Conservation (phyloP, 2,888 invertebrate genomes). For the Diaphora mendica region DNA sequence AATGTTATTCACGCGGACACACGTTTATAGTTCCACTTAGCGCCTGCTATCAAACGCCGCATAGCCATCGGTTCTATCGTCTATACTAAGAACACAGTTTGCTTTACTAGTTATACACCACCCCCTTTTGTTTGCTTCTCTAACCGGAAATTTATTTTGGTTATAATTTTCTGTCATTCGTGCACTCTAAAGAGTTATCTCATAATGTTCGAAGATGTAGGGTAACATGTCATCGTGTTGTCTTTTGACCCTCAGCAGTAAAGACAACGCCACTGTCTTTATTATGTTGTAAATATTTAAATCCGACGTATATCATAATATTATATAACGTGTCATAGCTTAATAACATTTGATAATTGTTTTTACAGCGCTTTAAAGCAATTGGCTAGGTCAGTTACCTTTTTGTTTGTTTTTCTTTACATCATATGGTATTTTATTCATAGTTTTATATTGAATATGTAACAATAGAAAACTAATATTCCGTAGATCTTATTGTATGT, state of each 20-base stretch:
- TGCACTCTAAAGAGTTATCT: slow-evolving; percentile 63
- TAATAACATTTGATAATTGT: slow-evolving; percentile 22
- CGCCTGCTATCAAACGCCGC: slow-evolving; percentile 80
- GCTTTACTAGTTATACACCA: slow-evolving; percentile 71
- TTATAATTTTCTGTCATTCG: slow-evolving; percentile 84
- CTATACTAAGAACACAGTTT: slow-evolving; percentile 75
- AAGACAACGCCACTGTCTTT: slow-evolving; percentile 36
- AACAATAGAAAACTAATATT: background rate
- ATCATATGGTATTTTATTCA: background rate
- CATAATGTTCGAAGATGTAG: slow-evolving; percentile 47
- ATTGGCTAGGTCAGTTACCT: slow-evolving; percentile 27
- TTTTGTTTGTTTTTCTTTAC: slow-evolving; percentile 15
- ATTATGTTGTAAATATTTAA: slow-evolving; percentile 42
- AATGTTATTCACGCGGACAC: slow-evolving; percentile 21
- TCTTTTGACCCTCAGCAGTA: slow-evolving; percentile 61
- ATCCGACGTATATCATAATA: slow-evolving; percentile 22
- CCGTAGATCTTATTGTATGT: background rate
- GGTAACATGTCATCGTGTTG: slow-evolving; percentile 67
- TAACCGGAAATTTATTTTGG: slow-evolving; percentile 86
- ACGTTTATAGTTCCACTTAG: slow-evolving; percentile 73
- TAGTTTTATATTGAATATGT: background rate
- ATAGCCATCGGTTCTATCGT: slow-evolving; percentile 77
- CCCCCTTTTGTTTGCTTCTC: slow-evolving; percentile 76
- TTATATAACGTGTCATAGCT: slow-evolving; percentile 29
- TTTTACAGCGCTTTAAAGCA: slow-evolving; percentile 25